These are phyloP conservation scores for Lasiurus borealis DNA, from an alignment of 2,113 vertebrate species.

Conservation along the genomic window DNA sequence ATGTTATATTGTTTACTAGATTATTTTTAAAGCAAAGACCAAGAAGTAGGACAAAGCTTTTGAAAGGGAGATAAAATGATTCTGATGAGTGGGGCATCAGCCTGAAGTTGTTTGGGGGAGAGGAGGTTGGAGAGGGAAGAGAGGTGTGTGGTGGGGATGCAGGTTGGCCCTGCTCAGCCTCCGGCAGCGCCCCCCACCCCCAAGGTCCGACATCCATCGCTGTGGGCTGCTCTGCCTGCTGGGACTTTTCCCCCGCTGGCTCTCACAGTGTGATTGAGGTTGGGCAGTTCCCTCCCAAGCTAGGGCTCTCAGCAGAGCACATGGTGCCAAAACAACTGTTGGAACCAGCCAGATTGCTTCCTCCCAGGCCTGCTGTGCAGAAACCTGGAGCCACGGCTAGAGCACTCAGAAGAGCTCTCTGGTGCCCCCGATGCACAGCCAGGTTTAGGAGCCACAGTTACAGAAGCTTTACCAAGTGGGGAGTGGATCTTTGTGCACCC, in stretches of 20 bases:
- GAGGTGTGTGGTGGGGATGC: no score
- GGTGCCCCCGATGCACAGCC: background rate
- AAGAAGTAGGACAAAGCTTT: constrained; percentile 37
- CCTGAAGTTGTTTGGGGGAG: background rate
- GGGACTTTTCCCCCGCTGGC: no score
- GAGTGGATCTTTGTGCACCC: no score
- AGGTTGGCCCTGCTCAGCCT: no score
- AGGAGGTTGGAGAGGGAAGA: background rate
- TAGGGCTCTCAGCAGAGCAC: background rate
- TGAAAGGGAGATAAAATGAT: background rate
- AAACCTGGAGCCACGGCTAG: background rate
- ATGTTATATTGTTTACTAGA: background rate
- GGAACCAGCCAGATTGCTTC: background rate
- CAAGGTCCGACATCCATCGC: no score
- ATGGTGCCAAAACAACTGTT: background rate
- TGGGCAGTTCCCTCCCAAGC: no score
- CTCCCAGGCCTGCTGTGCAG: no score
- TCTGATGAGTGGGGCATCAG: background rate
- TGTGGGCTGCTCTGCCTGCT: no score
- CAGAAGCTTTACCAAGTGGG: no score
- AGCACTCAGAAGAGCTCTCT: background rate
- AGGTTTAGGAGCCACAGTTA: no score
- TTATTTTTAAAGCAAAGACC: constrained; percentile 51
- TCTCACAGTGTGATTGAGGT: no score
- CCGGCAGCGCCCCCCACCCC: no score